A percentile compares a stretch with the other conserved stretches of the same genome.
Evolutionary conservation across 2,797 vertebrate species (phyloP).

Genomic region (Sebastiscus albofasciatus): DNA sequence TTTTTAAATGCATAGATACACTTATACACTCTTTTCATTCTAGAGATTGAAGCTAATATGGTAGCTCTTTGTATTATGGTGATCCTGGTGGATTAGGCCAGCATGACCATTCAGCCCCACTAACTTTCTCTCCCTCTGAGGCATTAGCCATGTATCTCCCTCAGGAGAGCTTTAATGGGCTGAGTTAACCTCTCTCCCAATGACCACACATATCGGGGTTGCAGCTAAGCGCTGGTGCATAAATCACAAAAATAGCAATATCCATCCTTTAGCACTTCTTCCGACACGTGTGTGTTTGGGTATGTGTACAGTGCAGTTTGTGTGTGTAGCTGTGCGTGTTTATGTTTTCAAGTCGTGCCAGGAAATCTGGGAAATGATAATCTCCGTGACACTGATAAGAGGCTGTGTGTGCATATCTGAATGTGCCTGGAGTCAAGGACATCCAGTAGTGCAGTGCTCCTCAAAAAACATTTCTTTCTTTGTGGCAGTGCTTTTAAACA

Average conservation of each 20-base stretch:
- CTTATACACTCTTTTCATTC: neutral
- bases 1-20: neutral
- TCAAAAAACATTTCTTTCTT: neutral
- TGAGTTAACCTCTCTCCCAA: conserved; percentile 47
- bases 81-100: conserved; percentile 43
- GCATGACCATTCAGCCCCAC: conserved; percentile 18
- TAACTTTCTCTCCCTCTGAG: conserved; percentile 51
- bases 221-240: conserved; percentile 15
- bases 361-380: conserved; percentile 27
- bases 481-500: neutral
- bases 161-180: conserved; percentile 62
- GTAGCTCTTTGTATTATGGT: conserved; percentile 11
- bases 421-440: conserved; percentile 38
- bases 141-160: conserved; percentile 51
- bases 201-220: conserved; percentile 25
- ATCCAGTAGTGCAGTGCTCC: neutral
- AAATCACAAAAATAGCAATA: conserved; percentile 47
- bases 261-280: conserved; percentile 23
- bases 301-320: neutral
- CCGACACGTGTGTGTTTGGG: neutral
- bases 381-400: conserved; percentile 46
- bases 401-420: conserved; percentile 11
- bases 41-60: neutral
- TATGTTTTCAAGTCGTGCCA: conserved; percentile 16
- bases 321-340: neutral